Evolutionary conservation across 2,797 vertebrate genomes (phyloP), one percentile per base, ranked within the genome.

Genomic region (Enteromius treurensis): DNA sequence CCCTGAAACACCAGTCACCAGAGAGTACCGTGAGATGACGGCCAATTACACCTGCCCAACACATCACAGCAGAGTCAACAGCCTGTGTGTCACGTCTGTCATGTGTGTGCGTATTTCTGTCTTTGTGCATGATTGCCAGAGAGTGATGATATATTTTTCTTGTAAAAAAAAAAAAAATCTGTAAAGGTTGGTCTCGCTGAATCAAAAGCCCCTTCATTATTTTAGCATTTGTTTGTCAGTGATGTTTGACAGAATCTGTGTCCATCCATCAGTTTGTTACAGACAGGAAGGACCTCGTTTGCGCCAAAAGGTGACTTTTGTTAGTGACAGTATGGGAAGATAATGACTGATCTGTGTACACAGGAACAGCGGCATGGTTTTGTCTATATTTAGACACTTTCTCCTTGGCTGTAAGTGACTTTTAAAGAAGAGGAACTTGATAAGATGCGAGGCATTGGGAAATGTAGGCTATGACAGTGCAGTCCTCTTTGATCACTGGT

Each of bases 281-380:
- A 82, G 55, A 86, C 67, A 58, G 83, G 64, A 83, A 88, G 86
- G 82, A 86, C 84, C 88, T 89, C 81, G 89, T 90, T 89, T 88
- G 73, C 82, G 84, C 80, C 68, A 79, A 86, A 88, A 90, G 87
- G 87, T 90, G 86, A 89, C 88, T 88, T 88, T 69, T 89, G 55
- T 85, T 79, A 83, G 86, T 89, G 87, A 83, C 82, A 85, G 82
- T 40, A 53, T 47, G 62, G 62, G 81, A 79, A 86, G 85, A 85
- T 89, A 86, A 87, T 86, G 88, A 87, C 83, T 88, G 89, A 88
- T 89, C 84, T 86, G 68, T 82, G 80, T 84, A 81, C 49, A 42
- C 42, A 79, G 62, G 73, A 73, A 76, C 75, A 70, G 62, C 40
- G 58, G 64, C n/a, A 7, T 84, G 79, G 49, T 47, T 83, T 37